Conservation (phyloP, 2,797 vertebrate genomes). For the Rhinella marina region DNA sequence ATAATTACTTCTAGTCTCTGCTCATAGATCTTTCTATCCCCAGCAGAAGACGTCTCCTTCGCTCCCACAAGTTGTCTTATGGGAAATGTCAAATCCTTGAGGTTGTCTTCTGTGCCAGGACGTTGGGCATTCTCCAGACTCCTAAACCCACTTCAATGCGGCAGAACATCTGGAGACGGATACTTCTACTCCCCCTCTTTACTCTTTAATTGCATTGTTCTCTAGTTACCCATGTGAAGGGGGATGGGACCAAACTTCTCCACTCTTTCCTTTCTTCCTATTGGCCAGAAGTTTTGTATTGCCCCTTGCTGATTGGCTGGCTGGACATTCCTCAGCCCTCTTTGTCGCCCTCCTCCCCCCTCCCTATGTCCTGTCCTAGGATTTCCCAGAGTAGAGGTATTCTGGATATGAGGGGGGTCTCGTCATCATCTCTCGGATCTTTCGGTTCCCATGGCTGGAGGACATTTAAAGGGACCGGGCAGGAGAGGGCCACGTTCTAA, state of each 20-base stretch:
- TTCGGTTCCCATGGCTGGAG: slow-evolving; percentile 9
- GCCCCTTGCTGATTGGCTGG: slow-evolving; percentile 54
- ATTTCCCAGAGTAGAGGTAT: slow-evolving; percentile 32
- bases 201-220: slow-evolving; percentile 60
- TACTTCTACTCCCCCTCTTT: background rate
- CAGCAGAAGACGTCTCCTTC: background rate
- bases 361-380: background rate
- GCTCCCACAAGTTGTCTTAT: background rate
- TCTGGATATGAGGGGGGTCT: slow-evolving; percentile 27
- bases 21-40: background rate
- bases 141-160: slow-evolving; percentile 26
- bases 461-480: slow-evolving; percentile 36
- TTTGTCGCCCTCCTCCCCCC: slow-evolving; percentile 8
- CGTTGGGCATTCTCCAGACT: background rate
- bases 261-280: slow-evolving; percentile 54
- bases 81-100: background rate
- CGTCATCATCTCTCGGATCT: slow-evolving; percentile 22
- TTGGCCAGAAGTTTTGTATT: slow-evolving; percentile 67
- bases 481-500: background rate
- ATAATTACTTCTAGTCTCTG: background rate
- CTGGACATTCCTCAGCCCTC: slow-evolving; percentile 49
- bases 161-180: slow-evolving; percentile 55
- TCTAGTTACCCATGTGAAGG: slow-evolving; percentile 35
- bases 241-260: slow-evolving; percentile 16
- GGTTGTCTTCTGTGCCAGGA: background rate